Conservation (phyloP, 2,888 invertebrate genomes). For the Thymelicus acteon region DNA sequence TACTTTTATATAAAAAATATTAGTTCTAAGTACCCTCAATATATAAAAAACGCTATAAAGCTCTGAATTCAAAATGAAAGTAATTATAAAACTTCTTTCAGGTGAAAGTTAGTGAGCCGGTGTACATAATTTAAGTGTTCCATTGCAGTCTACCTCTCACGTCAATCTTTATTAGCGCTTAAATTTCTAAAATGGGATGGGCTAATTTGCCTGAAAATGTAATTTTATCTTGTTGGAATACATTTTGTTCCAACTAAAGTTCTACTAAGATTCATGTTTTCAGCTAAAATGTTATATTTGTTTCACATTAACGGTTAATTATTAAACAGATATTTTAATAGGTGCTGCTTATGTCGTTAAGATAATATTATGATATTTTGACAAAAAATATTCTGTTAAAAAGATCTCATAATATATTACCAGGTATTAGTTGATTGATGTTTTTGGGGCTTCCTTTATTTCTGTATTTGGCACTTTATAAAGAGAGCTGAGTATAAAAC, state of each 20-base stretch:
- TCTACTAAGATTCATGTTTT: background rate
- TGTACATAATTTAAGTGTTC: slow-evolving; percentile 23
- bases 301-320: background rate
- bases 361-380: too few species aligned
- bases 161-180: slow-evolving; percentile 29
- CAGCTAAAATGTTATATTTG: background rate
- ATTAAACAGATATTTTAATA: too few species aligned
- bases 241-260: background rate
- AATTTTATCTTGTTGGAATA: background rate
- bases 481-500: too few species aligned
- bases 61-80: slow-evolving; percentile 13
- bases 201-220: background rate
- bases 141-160: background rate
- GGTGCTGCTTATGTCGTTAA: too few species aligned
- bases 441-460: too few species aligned
- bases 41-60: background rate
- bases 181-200: slow-evolving; percentile 13
- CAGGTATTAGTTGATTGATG: too few species aligned
- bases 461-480: too few species aligned
- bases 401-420: too few species aligned
- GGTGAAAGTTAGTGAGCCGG: slow-evolving; percentile 15
- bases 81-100: slow-evolving; percentile 23
- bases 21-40: background rate
- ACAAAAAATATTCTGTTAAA: too few species aligned
- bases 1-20: too few species aligned